Conservation (phyloP, 2,888 invertebrate species). For the Bruchidius siliquastri region DNA sequence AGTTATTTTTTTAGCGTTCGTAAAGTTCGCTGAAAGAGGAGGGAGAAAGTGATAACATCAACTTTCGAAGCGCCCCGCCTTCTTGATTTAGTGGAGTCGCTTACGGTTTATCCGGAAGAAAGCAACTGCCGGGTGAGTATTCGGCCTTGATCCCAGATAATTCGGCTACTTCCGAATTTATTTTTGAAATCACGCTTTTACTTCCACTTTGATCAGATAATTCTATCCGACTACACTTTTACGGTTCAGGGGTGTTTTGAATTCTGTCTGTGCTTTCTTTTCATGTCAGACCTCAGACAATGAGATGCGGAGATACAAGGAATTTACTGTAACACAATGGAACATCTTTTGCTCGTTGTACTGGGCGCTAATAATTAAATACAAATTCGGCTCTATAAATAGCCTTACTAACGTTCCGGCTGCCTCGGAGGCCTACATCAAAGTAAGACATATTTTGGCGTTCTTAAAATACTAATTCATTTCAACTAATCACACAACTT, state of each 20-base stretch:
- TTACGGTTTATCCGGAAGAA: background rate
- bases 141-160: background rate
- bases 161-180: background rate
- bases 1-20: constrained; percentile 7
- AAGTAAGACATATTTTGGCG: no score
- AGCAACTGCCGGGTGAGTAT: background rate
- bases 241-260: background rate
- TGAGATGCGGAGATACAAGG: background rate
- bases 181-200: background rate
- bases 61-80: background rate
- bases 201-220: background rate
- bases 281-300: background rate
- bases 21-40: background rate
- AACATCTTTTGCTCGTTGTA: no score
- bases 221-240: background rate
- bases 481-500: no score
- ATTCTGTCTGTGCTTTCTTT: no score
- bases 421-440: no score
- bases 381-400: no score
- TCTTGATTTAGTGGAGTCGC: background rate
- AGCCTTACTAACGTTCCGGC: no score
- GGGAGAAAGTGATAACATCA: background rate
- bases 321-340: no score
- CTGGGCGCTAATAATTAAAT: no score
- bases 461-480: no score